Conservation (phyloP, 2,113 vertebrate genomes). For the Hucho hucho region DNA sequence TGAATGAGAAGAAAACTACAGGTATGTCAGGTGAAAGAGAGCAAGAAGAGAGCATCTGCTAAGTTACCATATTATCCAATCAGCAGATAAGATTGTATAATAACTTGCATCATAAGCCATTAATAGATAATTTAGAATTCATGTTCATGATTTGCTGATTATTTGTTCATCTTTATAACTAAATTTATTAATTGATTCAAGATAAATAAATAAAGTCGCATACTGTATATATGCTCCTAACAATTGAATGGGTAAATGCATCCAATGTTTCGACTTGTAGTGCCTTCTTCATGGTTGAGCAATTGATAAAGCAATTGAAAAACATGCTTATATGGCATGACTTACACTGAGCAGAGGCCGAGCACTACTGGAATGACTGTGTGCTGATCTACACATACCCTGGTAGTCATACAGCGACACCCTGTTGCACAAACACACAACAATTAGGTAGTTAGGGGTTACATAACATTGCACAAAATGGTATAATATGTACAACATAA, state of each 20-base stretch:
- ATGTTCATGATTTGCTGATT: too few relatives aligned
- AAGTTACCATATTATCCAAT: neutral
- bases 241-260: too few relatives aligned
- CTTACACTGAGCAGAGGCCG: conserved; percentile 84
- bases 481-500: neutral
- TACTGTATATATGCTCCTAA: too few relatives aligned
- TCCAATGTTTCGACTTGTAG: too few relatives aligned
- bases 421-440: conserved; percentile 60
- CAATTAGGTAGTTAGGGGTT: too few relatives aligned
- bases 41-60: neutral
- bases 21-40: neutral
- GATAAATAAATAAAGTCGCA: too few relatives aligned
- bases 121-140: too few relatives aligned
- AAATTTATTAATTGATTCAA: too few relatives aligned
- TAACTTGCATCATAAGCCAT: too few relatives aligned
- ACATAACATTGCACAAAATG: neutral
- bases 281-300: neutral
- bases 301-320: neutral
- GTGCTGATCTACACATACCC: conserved; percentile 86
- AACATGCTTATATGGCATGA: conserved; percentile 30
- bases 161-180: too few relatives aligned
- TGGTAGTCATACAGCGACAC: conserved; percentile 94
- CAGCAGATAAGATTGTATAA: too few relatives aligned
- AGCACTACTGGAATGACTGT: conserved; percentile 82
- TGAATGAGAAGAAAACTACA: neutral